Base-by-base conservation (phyloP, 2,113 vertebrate species). In the Verasper variegatus region DNA sequence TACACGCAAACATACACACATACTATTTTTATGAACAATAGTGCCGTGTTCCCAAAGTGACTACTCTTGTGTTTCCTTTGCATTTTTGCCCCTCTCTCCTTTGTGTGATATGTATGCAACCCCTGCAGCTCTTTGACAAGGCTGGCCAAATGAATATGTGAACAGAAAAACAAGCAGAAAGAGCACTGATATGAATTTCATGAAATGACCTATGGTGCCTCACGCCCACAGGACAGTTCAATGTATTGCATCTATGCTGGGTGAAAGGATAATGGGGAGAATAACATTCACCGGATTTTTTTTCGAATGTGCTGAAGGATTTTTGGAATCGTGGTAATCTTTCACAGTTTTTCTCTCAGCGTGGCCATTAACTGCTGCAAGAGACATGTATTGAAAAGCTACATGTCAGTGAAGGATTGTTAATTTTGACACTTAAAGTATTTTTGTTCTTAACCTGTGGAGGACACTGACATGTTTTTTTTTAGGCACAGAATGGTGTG, bases 131-230 rank as follows among this genome's bases (percentile, higher is more conserved):
- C 49, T 27, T 59, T 78, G 63, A 83, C 62, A 77, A 66, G 81
- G 66, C 72, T 76, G 71, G 78, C 71, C 84, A 56, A 84, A 89
- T 88, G 51, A 85, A 76, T 91, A 84, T 88, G 79, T 78, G 84
- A 90, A 90, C 85, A 77, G 66, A 51, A 81, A 86, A 89, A 83
- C 67, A 74, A 83, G 76, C 76, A 76, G 63, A 72, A 78, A 88
- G 64, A 85, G 69, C 54, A 40, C 67, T 83, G 35, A 82, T 84
- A 77, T 85, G 58, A 84, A 82, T 87, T 83, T 89, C 64, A 75
- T 21, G 86, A 88, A 82, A 81, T 81, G 66, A 88, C 82, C 77
- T 80, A 40, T 78, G 68, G 76, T 82, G 56, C 76, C 79, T 68
- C 55, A 67, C 65, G 59, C 67, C 83, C 68, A 56, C 52, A 47